A percentile compares a stretch with the other conserved stretches of the same genome.
These are phyloP conservation scores for Zaprionus davidi DNA, from an alignment of 1,140 invertebrate genomes.

Conservation along the genomic window DNA sequence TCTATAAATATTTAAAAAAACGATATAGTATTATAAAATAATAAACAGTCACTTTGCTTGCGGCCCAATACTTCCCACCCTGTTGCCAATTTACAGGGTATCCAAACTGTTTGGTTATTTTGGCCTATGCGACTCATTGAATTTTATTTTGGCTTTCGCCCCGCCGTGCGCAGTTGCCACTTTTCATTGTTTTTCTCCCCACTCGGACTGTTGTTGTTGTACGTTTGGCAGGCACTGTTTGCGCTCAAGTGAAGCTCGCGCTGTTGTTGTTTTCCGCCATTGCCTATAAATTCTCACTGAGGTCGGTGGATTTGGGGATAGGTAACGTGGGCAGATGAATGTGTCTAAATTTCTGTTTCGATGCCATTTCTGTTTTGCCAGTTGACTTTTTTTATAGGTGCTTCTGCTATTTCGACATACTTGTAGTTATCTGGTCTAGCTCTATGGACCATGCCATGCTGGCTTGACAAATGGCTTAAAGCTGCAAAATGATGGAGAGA, in stretches of 20 bases:
- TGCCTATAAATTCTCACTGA: conserved; percentile 71
- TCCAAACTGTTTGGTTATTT: conserved; percentile 39
- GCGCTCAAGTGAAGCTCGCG: conserved; percentile 73
- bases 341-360: conserved; percentile 27
- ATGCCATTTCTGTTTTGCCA: conserved; percentile 10
- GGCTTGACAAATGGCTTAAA: conserved; percentile 74
- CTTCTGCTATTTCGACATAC: conserved; percentile 54
- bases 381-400: not conserved
- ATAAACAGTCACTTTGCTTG: not conserved
- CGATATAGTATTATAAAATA: too few species aligned
- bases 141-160: conserved; percentile 62
- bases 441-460: conserved; percentile 5
- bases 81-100: not conserved
- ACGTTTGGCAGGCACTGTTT: conserved; percentile 68
- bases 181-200: conserved; percentile 27
- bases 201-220: conserved; percentile 23
- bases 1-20: too few species aligned
- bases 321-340: conserved; percentile 38
- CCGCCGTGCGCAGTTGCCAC: conserved; percentile 16
- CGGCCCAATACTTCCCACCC: not conserved
- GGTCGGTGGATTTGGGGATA: conserved; percentile 29
- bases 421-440: conserved; percentile 4
- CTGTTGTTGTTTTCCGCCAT: conserved; percentile 68
- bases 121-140: conserved; percentile 63
- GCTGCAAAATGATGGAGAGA: not conserved